Evolutionary conservation across 2,797 vertebrate species (phyloP), one percentile per base, ranked within the genome.

Genomic region (Leptodactylus fallax): DNA sequence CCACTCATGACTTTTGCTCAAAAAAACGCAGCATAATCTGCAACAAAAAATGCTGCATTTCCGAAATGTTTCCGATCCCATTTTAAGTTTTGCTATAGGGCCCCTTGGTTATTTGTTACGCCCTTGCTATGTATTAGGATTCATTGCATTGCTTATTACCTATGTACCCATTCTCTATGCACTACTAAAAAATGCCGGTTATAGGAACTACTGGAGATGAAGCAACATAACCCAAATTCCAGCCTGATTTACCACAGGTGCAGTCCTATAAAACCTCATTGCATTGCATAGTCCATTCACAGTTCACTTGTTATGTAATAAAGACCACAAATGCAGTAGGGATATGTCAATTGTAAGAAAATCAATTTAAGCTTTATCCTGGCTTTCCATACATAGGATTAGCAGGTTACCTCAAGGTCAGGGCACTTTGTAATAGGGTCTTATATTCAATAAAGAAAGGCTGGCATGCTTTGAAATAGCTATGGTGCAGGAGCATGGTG

Each of bases 401-500:
- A 88, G 45, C 21, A 76, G 86, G 86, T 87, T 83, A 87, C 36
- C 49, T 19, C 76, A 72, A 88, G 87, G 82, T 88, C 87, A 88
- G n/a, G 27, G 8, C 78, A 58, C 63, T 67, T 88, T 79, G 36
- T 58, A 56, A 88, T 65, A 13, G 65, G 65, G 82, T 60, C 67
- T 61, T 79, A 78, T 85, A 83, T 83, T 61, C 80, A 60, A 71
- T 65, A 87, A 84, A 87, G 61, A 49, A 72, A 60, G 60, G 65
- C 55, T 69, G 23, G 74, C 60, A 67, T 60, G 61, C 87, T 83
- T 79, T 88, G 76, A 85, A 25, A 83, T 49, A 45, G 19, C 65
- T 47, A 65, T 65, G 67, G 56, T 76, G 25, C 55, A 23, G 47
- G 51, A 49, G 56, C 87, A 83, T 85, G 87, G 82, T 21, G 87